Base-by-base conservation (phyloP, 2,113 vertebrate species). In the Motacilla tschutschensis region DNA sequence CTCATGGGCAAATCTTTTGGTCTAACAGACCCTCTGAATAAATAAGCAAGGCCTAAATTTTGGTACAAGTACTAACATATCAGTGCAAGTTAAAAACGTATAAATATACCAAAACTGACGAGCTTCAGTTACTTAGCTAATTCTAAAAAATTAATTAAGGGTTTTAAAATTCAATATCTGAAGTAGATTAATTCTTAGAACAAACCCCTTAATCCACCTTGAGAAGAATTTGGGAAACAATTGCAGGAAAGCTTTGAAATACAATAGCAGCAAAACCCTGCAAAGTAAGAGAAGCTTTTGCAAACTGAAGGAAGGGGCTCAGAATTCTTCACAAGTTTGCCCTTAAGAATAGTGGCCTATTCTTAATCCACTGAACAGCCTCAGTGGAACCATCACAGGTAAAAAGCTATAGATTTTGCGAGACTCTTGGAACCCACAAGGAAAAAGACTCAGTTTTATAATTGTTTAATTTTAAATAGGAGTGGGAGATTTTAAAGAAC, bases 401-500 rank as follows among this genome's bases (percentile, higher is more conserved):
- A 70, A 81, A 72, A 86, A 48, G 38, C 43, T 64, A 40, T n/a
- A 33, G 38, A 71, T 77, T 77, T 91, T 83, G 46, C 54, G 78
- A 75, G 60, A 63, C 53, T 54, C 41, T 82, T 67, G 44, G 75
- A 86, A 86, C 20, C 35, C 51, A 66, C 24, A 44, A 64, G 48
- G 66, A 63, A 63, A 81, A 81, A 63, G 67, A 43, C 18, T 94
- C 44, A 19, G 17, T 57, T 69, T 76, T 64, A n/a, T 59, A 88
- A 66, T 53, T 17, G 13, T 70, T 83, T 74, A 26, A 79, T 86
- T 93, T 93, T 83, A 78, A 87, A 85, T 79, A 74, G 24, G 75
- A 75, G 21, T 84, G 87, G 83, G 91, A 90, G 41, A 63, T 77
- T 89, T 90, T 89, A n/a, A 85, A 88, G 63, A 75, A 69, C n/a